Evolutionary conservation across 2,113 vertebrate species (phyloP), one percentile per base, ranked within the genome.

Genomic region (Myotis lucifugus): DNA sequence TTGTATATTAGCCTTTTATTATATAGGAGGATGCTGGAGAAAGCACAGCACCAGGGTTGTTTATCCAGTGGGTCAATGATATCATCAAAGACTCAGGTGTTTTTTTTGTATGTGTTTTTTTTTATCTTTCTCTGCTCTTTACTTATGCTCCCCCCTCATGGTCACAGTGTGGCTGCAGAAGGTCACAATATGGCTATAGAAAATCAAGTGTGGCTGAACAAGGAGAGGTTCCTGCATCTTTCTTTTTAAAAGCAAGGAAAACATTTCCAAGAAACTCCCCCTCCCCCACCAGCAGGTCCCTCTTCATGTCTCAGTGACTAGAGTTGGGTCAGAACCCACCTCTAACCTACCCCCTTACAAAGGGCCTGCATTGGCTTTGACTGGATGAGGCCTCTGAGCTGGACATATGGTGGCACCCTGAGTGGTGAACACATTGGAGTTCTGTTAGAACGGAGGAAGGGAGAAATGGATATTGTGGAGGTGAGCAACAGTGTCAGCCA

Each of bases 361-460:
- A 8, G 15, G 46, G 10, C 32, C 25, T 69, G 21, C 6, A 8
- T 56, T 69, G 73, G 23, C 59, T 93, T 19, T 72, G 46, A 50
- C 18, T 1, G 61, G 13, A n/a, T 5, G 32, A 76, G 93, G 9
- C 32, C 59, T 19, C 50, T 42, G 91, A 46, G 37, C 56, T 32
- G 61, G 40, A 10, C 5, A 37, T 37, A 7, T 29, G 25, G 67
- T 34, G 1, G 0, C 54, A 12, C 14, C 12, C 42, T 11, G 21
- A 74, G 54, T 32, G 76, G 25, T 76, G 61, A 17, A 17, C 32
- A 61, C 13, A 3, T 6, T 34, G 8, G 50, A 76, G 11, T 8
- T 54, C 18, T 77, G 8, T 54, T 74, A 42, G 87, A 56, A 70
- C 52, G 66, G 21, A 54, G 32, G 25, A 64, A 52, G 37, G 64